phyloP scores from a whole-genome alignment of 2,888 invertebrate genomes.

The Calliscelio sp. region DNA sequence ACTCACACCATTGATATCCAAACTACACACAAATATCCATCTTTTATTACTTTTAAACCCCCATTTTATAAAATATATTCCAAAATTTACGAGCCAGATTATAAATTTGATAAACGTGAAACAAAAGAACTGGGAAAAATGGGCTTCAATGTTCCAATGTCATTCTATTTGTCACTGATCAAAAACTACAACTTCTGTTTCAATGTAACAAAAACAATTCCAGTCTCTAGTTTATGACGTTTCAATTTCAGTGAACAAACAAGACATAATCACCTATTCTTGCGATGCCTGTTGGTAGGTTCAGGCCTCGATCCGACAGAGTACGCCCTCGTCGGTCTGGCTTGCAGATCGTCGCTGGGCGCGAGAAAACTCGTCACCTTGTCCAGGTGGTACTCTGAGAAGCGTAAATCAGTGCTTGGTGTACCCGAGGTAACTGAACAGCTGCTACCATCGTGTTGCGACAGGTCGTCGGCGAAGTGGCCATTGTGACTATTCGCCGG shows the following conservation, averaged over 20 bases:
- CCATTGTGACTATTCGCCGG: slow-evolving; percentile 83
- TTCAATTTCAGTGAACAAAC: not conserved
- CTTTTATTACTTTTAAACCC: too few relatives aligned
- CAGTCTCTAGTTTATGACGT: not conserved
- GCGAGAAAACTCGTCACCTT: slow-evolving; percentile 92
- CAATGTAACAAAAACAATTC: too few relatives aligned
- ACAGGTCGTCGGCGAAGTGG: slow-evolving; percentile 86
- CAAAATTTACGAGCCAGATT: too few relatives aligned
- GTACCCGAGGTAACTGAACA: slow-evolving; percentile 93
- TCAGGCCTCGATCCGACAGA: slow-evolving; percentile 94
- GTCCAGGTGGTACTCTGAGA: slow-evolving; percentile 93
- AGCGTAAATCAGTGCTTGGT: slow-evolving; percentile 92
- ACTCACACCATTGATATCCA: too few relatives aligned
- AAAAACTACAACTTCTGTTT: too few relatives aligned
- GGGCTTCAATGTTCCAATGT: too few relatives aligned
- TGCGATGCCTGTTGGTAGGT: slow-evolving; percentile 87
- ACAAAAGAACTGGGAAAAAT: too few relatives aligned
- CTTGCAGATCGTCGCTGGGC: slow-evolving; percentile 89
- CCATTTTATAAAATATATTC: too few relatives aligned
- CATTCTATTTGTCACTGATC: too few relatives aligned
- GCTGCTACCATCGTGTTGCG: slow-evolving; percentile 89
- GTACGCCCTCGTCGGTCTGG: slow-evolving; percentile 91
- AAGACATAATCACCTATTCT: slow-evolving; percentile 82
- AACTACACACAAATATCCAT: too few relatives aligned
- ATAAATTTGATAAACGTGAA: too few relatives aligned